Percentiles rank a stretch among this genome's conserved stretches.
phyloP scores from a whole-genome alignment of 2,797 vertebrate species.

The Australoheros facetus region DNA sequence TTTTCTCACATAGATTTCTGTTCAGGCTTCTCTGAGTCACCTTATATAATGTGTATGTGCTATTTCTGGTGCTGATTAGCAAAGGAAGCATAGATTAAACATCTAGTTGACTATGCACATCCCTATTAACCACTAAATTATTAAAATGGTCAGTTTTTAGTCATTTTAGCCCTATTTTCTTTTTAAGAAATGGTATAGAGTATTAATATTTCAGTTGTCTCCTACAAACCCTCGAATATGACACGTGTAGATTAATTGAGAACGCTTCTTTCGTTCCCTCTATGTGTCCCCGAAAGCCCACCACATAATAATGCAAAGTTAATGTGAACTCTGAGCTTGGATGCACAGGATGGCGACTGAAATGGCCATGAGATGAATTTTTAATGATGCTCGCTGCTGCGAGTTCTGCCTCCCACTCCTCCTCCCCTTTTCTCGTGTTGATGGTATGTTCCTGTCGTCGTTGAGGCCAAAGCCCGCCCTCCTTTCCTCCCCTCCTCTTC shows the following conservation, averaged over 20 bases:
- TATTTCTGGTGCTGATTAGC: not conserved
- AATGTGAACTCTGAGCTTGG: conserved; percentile 11
- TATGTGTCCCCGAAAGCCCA: not conserved
- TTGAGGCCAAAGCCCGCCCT: conserved; percentile 47
- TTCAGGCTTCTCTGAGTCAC: accelerated
- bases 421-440: conserved; percentile 11
- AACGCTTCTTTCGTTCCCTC: not conserved
- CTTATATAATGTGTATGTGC: not conserved
- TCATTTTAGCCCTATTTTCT: not conserved
- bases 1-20: not conserved
- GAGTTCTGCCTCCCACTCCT: conserved; percentile 5
- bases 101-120: not conserved
- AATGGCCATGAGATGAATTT: conserved; percentile 28
- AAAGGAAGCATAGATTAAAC: not conserved
- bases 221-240: not conserved
- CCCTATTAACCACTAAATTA: not conserved
- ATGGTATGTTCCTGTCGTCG: conserved; percentile 72
- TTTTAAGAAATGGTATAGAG: accelerated
- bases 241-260: not conserved
- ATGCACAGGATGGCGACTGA: not conserved
- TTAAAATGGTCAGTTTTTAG: not conserved
- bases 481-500: conserved; percentile 27
- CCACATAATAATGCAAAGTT: conserved; percentile 17
- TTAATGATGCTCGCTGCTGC: conserved; percentile 32
- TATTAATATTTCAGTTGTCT: not conserved